phyloP scores from a whole-genome alignment of 1,140 invertebrate genomes.

The Calliopsis andreniformis region DNA sequence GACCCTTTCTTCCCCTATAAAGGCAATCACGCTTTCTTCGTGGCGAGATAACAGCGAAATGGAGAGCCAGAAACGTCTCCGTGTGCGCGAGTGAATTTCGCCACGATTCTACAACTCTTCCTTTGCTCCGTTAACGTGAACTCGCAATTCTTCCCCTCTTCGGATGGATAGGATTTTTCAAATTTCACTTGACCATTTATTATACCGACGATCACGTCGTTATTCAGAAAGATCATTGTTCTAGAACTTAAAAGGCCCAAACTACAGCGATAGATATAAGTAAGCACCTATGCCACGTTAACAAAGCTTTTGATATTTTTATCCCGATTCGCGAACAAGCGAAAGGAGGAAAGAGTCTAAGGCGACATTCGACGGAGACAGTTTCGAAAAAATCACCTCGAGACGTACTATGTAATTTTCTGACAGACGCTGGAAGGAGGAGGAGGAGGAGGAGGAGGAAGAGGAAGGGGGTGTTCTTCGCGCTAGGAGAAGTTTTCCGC shows the following conservation, averaged over 20 bases:
- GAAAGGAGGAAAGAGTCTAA: no score
- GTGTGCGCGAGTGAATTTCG: conserved; percentile 46
- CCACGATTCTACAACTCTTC: conserved; percentile 38
- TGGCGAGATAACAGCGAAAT: conserved; percentile 78
- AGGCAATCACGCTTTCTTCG: conserved; percentile 81
- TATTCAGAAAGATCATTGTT: no score
- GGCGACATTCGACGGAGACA: no score
- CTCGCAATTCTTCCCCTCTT: not conserved
- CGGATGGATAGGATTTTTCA: not conserved
- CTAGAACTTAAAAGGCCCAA: no score
- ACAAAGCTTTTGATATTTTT: no score
- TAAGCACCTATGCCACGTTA: no score
- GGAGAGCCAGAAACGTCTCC: conserved; percentile 68
- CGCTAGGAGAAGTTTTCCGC: conserved; percentile 54
- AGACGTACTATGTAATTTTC: not conserved
- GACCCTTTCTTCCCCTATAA: conserved; percentile 82
- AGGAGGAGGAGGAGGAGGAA: no score
- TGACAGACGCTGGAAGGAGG: not conserved
- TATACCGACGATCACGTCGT: not conserved
- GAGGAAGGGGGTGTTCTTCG: not conserved
- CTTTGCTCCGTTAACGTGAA: not conserved
- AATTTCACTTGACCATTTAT: not conserved
- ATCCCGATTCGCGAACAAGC: no score
- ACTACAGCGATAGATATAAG: no score
- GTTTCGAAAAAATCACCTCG: conserved; percentile 7